phyloP scores from a whole-genome alignment of 2,113 vertebrate species.

The Perognathus longimembris region DNA sequence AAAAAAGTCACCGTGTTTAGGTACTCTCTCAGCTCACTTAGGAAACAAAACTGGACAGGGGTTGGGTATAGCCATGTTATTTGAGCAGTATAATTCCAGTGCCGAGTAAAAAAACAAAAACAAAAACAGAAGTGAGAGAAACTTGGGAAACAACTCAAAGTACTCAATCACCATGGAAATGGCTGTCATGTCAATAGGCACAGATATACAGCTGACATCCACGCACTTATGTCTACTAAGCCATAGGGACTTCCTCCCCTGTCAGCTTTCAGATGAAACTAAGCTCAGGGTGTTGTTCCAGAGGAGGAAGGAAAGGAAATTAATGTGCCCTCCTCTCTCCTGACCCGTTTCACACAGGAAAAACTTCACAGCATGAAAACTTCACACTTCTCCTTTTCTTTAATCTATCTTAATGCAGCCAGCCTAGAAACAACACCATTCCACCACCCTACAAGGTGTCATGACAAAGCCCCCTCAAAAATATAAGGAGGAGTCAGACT shows the following conservation, averaged over 20 bases:
- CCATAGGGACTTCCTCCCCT: neutral
- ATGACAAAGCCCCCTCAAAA: neutral
- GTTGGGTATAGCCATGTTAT: neutral
- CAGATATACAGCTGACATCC: neutral
- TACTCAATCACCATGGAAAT: neutral
- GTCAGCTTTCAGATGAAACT: neutral
- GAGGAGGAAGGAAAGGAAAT: neutral
- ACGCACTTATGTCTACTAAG: neutral
- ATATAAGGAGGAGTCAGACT: neutral
- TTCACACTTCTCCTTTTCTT: neutral
- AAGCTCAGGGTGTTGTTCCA: accelerated
- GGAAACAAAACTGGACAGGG: neutral
- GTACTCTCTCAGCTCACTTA: neutral
- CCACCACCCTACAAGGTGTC: neutral
- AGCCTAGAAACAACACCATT: neutral
- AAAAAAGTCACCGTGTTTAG: neutral
- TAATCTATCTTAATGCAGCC: neutral
- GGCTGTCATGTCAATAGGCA: neutral
- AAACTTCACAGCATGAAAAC: neutral
- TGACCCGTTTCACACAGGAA: neutral
- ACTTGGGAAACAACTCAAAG: neutral
- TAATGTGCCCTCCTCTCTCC: neutral
- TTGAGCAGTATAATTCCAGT: neutral
- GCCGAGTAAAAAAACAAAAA: neutral
- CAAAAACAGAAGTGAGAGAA: neutral